These are phyloP conservation scores for Moxostoma hubbsi DNA, from an alignment of 2,797 vertebrate genomes.

Conservation along the genomic window DNA sequence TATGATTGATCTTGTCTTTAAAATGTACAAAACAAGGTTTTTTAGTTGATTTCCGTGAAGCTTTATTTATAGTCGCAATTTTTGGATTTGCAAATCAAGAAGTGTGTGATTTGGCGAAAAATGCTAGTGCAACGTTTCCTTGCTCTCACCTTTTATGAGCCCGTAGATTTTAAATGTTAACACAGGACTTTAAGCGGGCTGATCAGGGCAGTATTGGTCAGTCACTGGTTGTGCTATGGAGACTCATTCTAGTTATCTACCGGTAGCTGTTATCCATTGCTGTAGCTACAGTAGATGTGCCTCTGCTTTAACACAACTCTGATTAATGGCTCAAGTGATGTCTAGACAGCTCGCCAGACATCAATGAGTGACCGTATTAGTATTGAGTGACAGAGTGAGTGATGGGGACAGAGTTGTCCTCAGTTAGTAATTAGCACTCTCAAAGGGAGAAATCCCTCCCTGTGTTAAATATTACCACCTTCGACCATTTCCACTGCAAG, in stretches of 20 bases:
- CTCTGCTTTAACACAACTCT: slow-evolving; percentile 38
- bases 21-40: slow-evolving; percentile 84
- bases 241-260: slow-evolving; percentile 49
- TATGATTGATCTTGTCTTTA: slow-evolving; percentile 85
- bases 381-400: slow-evolving; percentile 58
- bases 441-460: slow-evolving; percentile 50
- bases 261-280: neutral
- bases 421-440: slow-evolving; percentile 61
- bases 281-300: slow-evolving; percentile 39
- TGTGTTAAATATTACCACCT: slow-evolving; percentile 38
- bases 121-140: slow-evolving; percentile 72
- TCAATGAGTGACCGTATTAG: slow-evolving; percentile 56
- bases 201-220: slow-evolving; percentile 70
- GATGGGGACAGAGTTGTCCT: slow-evolving; percentile 55
- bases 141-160: slow-evolving; percentile 74
- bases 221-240: slow-evolving; percentile 48
- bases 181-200: slow-evolving; percentile 75
- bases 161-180: slow-evolving; percentile 81
- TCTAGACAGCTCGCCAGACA: slow-evolving; percentile 58
- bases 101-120: slow-evolving; percentile 69
- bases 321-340: slow-evolving; percentile 57
- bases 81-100: slow-evolving; percentile 79
- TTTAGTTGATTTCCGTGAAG: slow-evolving; percentile 78
- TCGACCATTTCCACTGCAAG: slow-evolving; percentile 20
- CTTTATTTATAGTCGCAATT: slow-evolving; percentile 78